Percentiles rank a stretch among this genome's conserved stretches.
Conservation (phyloP, 2,113 vertebrate species). For the Chroicocephalus ridibundus region DNA sequence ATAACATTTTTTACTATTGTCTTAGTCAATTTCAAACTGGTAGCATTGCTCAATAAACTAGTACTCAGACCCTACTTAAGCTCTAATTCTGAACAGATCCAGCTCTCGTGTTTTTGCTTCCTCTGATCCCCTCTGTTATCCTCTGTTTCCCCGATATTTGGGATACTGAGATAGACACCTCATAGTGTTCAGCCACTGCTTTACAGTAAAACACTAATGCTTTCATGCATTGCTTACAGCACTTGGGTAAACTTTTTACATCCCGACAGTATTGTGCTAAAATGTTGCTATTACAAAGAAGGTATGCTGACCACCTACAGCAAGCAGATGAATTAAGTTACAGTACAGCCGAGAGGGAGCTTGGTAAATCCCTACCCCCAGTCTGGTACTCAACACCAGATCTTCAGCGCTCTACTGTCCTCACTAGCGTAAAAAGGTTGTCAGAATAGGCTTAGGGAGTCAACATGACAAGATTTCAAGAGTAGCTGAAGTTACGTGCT, state of each 20-base stretch:
- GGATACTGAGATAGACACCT: background rate
- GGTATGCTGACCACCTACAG: background rate
- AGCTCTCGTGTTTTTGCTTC: background rate
- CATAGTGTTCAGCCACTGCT: background rate
- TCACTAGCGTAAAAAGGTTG: background rate
- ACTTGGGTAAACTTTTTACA: background rate
- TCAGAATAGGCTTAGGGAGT: no score
- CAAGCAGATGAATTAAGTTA: background rate
- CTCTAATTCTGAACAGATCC: background rate
- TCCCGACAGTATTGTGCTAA: background rate
- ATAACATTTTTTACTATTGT: background rate
- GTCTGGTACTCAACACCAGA: rapidly evolving
- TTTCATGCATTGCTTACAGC: background rate
- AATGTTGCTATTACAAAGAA: background rate
- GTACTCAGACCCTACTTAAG: background rate
- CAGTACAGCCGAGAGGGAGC: rapidly evolving
- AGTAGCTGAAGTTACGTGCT: rapidly evolving
- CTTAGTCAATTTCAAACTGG: background rate
- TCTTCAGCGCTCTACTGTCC: rapidly evolving
- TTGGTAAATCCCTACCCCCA: rapidly evolving
- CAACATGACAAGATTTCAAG: rapidly evolving
- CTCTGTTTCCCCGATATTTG: background rate
- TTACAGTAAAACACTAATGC: background rate
- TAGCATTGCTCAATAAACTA: background rate
- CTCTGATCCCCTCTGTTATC: background rate